Conservation (phyloP, 2,113 vertebrate genomes). For the Tor tambroides region DNA sequence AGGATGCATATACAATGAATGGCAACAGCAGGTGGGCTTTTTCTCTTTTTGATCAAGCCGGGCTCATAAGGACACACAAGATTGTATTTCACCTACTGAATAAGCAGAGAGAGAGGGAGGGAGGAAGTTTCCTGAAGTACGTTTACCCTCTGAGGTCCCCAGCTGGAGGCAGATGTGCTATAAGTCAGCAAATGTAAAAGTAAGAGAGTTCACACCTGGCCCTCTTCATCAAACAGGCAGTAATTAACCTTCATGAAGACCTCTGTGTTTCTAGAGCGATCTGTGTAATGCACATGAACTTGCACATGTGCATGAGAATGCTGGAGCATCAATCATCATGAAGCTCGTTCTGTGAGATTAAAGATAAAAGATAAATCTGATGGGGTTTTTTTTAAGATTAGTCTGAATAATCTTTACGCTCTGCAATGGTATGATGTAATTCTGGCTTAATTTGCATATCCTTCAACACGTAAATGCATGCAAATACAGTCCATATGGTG, state of each 20-base stretch:
- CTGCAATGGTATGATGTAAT: not conserved
- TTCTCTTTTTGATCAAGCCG: conserved; percentile 3
- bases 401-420: not conserved
- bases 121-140: not conserved
- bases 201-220: conserved; percentile 9
- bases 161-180: conserved; percentile 17
- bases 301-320: not conserved
- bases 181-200: not conserved
- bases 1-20: conserved; percentile 19
- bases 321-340: not conserved
- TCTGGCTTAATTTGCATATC: not conserved
- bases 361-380: not conserved
- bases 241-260: conserved; percentile 26
- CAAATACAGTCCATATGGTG: conserved; percentile 14
- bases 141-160: not conserved
- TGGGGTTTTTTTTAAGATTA: not conserved
- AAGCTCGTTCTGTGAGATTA: not conserved
- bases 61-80: not conserved
- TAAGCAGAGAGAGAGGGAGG: not conserved
- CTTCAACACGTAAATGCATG: not conserved
- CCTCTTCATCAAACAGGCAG: conserved; percentile 8
- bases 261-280: not conserved
- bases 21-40: conserved; percentile 48
- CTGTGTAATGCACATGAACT: not conserved
- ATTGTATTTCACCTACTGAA: conserved; percentile 23